Evolutionary conservation across 1,140 invertebrate species (phyloP), one percentile per base, ranked within the genome.

Genomic region (Whitmania pigra): DNA sequence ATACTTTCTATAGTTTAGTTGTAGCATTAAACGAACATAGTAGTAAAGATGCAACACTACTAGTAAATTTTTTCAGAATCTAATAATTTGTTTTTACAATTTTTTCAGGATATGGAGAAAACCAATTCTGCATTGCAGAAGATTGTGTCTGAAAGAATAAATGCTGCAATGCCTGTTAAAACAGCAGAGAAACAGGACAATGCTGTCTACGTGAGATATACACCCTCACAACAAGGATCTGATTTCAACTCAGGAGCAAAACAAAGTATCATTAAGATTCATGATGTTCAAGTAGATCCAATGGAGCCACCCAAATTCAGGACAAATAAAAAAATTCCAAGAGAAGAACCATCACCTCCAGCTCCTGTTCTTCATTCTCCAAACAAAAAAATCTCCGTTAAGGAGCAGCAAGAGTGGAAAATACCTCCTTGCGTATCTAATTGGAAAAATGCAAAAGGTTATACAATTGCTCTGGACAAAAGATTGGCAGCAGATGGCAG

Each of bases 331-430:
- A 86, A 86, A 75, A 97, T 99, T 76, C 97, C 97, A 0, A 86
- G 95, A 75, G 95, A 93, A 0, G 95, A 96, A 18, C 96, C 96
- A 0, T 98, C 95, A 7, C 97, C 97, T 0, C 97, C 96, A 25
- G 94, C 96, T 1, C 90, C 90, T 22, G 93, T 97, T 1, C 87
- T 99, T 83, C 96, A 99, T 84, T 98, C 94, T 0, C 97, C 97
- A 0, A 95, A 96, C 0, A 86, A 96, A 72, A 92, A 98, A 81
- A 81, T 83, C 71, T 97, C 95, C 7, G 94, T 95, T 0, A 97
- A 97, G 82, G 96, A 99, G 81, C 96, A 99, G 80, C 90, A 96
- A 75, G 95, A 99, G 82, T 99, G 97, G 97, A 98, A 98, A 84
- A 97, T 99, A 77, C 97, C 97, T 22, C 97, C 97, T 0, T 99